A percentile compares a stretch with the other conserved stretches of the same genome.
Evolutionary conservation across 2,797 vertebrate genomes (phyloP).

Genomic region (Lacerta bilineata): DNA sequence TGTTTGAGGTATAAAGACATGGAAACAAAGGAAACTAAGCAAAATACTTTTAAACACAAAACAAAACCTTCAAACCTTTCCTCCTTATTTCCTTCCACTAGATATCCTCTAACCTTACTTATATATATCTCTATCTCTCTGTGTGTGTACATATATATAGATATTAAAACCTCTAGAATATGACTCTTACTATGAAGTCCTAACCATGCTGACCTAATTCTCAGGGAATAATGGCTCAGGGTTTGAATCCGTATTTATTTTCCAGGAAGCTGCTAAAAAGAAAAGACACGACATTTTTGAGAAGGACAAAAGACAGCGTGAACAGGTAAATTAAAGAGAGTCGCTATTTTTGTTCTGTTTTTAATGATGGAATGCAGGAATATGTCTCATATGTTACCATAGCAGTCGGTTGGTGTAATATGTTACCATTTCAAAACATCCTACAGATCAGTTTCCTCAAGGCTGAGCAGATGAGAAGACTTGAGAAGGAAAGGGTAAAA

Average conservation of each 20-base stretch:
- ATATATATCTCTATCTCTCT: neutral
- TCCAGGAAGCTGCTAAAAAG: slow-evolving; percentile 89
- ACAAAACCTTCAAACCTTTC: slow-evolving; percentile 72
- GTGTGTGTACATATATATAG: too few species aligned
- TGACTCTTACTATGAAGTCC: slow-evolving; percentile 37
- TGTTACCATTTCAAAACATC: slow-evolving; percentile 55
- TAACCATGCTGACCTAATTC: slow-evolving; percentile 53
- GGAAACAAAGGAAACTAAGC: slow-evolving; percentile 40
- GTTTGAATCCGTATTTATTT: slow-evolving; percentile 65
- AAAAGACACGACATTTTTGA: slow-evolving; percentile 88
- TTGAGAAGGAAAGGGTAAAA: slow-evolving; percentile 93
- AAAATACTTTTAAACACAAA: slow-evolving; percentile 44
- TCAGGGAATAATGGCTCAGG: slow-evolving; percentile 35
- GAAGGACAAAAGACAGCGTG: slow-evolving; percentile 90
- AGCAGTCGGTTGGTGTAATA: neutral
- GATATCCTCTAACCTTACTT: slow-evolving; percentile 29
- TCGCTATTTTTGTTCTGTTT: slow-evolving; percentile 33
- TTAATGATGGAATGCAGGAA: slow-evolving; percentile 5
- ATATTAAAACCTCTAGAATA: neutral
- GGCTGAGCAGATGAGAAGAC: slow-evolving; percentile 90
- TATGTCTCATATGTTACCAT: slow-evolving; percentile 13
- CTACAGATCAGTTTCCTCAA: slow-evolving; percentile 89
- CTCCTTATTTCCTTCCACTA: slow-evolving; percentile 74
- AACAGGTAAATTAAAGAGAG: slow-evolving; percentile 85
- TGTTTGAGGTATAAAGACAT: slow-evolving; percentile 87